Percentiles rank a stretch among this genome's conserved stretches.
Evolutionary conservation across 2,888 invertebrate species (phyloP).

Genomic region (Glaucopsyche alexis): DNA sequence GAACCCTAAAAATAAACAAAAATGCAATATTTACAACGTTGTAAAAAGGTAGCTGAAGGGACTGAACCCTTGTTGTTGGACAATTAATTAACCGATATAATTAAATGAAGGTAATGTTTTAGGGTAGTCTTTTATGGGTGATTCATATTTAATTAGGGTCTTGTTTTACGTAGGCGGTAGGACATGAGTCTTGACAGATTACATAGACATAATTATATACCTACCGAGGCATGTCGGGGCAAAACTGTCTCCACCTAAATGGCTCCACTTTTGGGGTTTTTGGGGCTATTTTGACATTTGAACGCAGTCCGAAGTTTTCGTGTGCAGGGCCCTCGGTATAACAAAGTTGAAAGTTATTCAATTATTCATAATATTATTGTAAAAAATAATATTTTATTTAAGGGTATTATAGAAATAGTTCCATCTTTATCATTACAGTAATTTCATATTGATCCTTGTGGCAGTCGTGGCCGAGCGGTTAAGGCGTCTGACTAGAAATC

Average conservation of each 20-base stretch:
- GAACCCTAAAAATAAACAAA: conserved; percentile 11
- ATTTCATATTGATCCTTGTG: conserved; percentile 30
- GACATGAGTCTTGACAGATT: neutral
- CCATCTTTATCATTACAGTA: neutral
- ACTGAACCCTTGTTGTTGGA: conserved; percentile 31
- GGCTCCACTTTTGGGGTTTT: too few species aligned
- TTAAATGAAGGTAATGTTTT: conserved; percentile 31
- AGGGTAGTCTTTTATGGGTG: conserved; percentile 36
- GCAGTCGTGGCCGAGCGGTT: conserved; percentile 94
- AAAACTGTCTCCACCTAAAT: too few species aligned
- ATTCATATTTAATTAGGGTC: conserved; percentile 33
- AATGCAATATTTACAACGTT: conserved; percentile 8
- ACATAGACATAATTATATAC: too few species aligned
- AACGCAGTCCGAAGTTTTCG: too few species aligned
- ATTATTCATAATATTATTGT: too few species aligned
- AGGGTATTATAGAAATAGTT: too few species aligned
- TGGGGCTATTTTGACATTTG: too few species aligned
- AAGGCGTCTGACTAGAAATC: conserved; percentile 94
- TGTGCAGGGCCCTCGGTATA: too few species aligned
- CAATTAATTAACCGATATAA: conserved; percentile 37
- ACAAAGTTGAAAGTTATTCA: too few species aligned
- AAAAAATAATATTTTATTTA: too few species aligned
- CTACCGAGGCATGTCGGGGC: too few species aligned
- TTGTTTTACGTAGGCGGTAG: conserved; percentile 3
- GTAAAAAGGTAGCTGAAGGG: conserved; percentile 3